These are phyloP conservation scores for Noturus placidus DNA, from an alignment of 2,113 vertebrate species.

Conservation along the genomic window DNA sequence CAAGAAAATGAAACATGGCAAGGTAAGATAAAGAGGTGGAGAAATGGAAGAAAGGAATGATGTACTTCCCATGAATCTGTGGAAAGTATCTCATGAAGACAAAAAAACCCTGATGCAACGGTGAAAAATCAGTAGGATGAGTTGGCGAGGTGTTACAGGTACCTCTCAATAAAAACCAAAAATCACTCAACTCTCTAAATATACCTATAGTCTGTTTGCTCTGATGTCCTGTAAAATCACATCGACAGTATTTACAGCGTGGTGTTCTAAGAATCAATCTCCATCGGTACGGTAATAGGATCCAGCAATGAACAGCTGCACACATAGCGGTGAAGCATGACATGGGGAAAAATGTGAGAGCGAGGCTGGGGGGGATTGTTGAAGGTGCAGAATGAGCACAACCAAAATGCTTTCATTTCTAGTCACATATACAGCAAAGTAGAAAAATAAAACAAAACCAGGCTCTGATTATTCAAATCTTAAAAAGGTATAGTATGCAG, in stretches of 20 bases:
- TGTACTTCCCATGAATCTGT: constrained; percentile 15
- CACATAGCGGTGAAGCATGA: constrained; percentile 26
- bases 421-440: not conserved
- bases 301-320: constrained; percentile 48
- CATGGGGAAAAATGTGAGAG: not conserved
- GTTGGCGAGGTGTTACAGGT: not conserved
- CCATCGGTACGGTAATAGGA: constrained; percentile 40
- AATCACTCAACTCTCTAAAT: not conserved
- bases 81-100: not conserved
- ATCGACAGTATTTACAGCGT: constrained; percentile 17
- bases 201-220: constrained; percentile 10
- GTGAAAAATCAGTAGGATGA: not conserved
- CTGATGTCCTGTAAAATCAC: constrained; percentile 3
- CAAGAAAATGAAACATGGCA: not conserved
- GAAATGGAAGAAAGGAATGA: not conserved
- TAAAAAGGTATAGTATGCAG: not conserved
- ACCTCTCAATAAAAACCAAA: not conserved
- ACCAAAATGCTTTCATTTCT: not conserved
- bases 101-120: constrained; percentile 17
- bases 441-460: not conserved
- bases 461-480: not conserved
- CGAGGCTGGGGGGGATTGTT: not conserved
- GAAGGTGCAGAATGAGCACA: not conserved
- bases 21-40: constrained; percentile 1
- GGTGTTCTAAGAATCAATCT: constrained; percentile 26